Conservation (phyloP, 1,140 invertebrate species). For the Drosophila insularis region DNA sequence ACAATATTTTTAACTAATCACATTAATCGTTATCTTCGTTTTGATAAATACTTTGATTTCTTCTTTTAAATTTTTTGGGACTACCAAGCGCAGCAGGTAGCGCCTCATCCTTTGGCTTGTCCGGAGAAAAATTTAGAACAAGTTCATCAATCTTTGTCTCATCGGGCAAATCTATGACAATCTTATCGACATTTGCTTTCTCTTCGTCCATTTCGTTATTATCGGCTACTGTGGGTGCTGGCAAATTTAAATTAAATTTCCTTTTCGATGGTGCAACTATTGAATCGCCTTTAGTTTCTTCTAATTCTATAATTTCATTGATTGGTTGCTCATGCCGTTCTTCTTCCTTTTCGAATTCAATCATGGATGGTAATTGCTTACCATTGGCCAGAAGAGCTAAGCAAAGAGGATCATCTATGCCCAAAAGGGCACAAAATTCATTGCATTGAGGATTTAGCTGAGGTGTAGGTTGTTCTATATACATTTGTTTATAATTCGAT, state of each 20-base stretch:
- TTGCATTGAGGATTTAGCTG: slow-evolving; percentile 92
- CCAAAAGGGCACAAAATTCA: slow-evolving; percentile 90
- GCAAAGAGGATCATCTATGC: slow-evolving; percentile 89
- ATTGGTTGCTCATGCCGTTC: background rate
- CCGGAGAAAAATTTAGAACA: background rate
- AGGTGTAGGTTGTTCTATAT: slow-evolving; percentile 82
- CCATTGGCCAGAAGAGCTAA: slow-evolving; percentile 83
- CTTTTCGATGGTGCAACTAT: slow-evolving; percentile 37
- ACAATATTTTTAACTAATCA: background rate
- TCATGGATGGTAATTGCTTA: slow-evolving; percentile 46
- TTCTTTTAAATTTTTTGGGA: slow-evolving; percentile 83
- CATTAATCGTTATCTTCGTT: slow-evolving; percentile 34
- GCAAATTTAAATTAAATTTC: slow-evolving; percentile 53
- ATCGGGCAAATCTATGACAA: slow-evolving; percentile 39
- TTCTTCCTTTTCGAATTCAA: background rate
- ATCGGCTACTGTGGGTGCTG: slow-evolving; percentile 35
- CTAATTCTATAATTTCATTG: background rate
- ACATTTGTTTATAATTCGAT: slow-evolving; percentile 60
- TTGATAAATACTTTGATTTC: slow-evolving; percentile 82
- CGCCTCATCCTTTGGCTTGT: background rate
- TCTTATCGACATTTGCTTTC: slow-evolving; percentile 17
- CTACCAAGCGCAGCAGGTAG: background rate
- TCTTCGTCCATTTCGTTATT: background rate
- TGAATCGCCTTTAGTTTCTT: slow-evolving; percentile 2
- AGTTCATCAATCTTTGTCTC: slow-evolving; percentile 13